phyloP scores from a whole-genome alignment of 2,888 invertebrate genomes.

The Neoascia interrupta region DNA sequence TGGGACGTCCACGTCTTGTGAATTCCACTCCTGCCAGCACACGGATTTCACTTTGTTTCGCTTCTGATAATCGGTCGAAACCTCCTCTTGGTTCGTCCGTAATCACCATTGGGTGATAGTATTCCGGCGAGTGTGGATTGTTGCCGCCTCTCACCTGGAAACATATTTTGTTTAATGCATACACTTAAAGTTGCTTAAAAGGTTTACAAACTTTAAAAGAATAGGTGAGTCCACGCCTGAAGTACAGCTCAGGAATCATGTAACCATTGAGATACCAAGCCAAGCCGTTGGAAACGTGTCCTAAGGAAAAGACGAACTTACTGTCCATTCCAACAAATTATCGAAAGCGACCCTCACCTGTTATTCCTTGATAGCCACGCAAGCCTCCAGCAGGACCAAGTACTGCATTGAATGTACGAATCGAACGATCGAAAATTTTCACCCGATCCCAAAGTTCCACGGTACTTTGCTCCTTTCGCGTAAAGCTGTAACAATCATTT shows the following conservation, averaged over 20 bases:
- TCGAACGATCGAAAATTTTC: conserved; percentile 84
- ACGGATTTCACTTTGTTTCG: conserved; percentile 85
- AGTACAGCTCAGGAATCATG: conserved; percentile 91
- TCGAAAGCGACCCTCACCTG: conserved; percentile 79
- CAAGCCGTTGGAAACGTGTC: conserved; percentile 85
- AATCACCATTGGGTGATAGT: conserved; percentile 94
- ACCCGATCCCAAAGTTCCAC: conserved; percentile 83
- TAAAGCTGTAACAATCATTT: conserved; percentile 88
- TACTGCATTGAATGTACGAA: conserved; percentile 89
- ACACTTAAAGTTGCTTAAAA: too few relatives aligned
- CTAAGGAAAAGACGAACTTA: conserved; percentile 74
- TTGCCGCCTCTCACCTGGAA: conserved; percentile 87
- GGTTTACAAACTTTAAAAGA: conserved; percentile 89
- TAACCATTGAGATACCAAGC: conserved; percentile 97
- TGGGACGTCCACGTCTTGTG: conserved; percentile 89
- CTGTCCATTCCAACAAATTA: neutral
- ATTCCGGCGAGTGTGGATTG: conserved; percentile 90
- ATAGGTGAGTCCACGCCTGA: conserved; percentile 91
- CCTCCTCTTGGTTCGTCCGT: conserved; percentile 92
- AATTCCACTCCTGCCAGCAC: conserved; percentile 90
- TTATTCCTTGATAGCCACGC: conserved; percentile 88
- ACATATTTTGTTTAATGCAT: neutral
- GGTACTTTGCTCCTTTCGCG: conserved; percentile 78
- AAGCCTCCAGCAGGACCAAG: conserved; percentile 91
- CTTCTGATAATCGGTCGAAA: conserved; percentile 86